Percentiles rank a stretch among this genome's conserved stretches.
These are phyloP conservation scores for Melanotaenia maccullochi DNA, from an alignment of 2,797 vertebrate genomes.

Conservation along the genomic window DNA sequence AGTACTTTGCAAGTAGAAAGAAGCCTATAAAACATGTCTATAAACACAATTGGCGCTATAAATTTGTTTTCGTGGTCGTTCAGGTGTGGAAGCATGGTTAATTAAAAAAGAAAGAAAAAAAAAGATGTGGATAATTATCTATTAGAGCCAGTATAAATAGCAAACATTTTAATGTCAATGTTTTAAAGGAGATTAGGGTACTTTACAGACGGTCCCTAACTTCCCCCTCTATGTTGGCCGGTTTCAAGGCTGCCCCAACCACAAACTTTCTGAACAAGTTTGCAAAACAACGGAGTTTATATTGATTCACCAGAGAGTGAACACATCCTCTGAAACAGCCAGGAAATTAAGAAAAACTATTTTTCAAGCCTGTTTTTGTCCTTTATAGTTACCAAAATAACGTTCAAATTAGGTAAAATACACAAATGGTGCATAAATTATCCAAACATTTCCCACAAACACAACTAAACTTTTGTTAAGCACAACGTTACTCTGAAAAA, in stretches of 20 bases:
- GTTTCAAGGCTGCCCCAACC: slow-evolving; percentile 18
- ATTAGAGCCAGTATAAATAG: no score
- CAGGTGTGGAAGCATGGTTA: background rate
- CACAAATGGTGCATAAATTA: no score
- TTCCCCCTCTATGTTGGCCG: background rate
- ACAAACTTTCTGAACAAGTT: background rate
- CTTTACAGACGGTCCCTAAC: background rate
- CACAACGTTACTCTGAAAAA: background rate
- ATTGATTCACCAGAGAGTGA: background rate
- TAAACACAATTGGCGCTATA: background rate
- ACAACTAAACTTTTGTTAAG: background rate
- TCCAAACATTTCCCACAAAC: background rate
- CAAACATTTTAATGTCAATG: background rate
- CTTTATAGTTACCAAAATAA: background rate
- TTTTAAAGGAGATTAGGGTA: background rate
- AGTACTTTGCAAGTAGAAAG: background rate
- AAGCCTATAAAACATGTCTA: no score
- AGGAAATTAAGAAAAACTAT: background rate
- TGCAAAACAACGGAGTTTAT: background rate
- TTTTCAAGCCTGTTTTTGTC: background rate
- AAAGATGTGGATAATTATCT: background rate
- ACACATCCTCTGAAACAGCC: background rate
- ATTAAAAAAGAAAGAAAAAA: background rate
- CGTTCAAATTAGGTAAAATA: background rate
- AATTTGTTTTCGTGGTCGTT: background rate